Percentiles rank a stretch among this genome's conserved stretches.
These are phyloP conservation scores for Drosophila nikananu DNA, from an alignment of 1,140 invertebrate species.

Conservation along the genomic window DNA sequence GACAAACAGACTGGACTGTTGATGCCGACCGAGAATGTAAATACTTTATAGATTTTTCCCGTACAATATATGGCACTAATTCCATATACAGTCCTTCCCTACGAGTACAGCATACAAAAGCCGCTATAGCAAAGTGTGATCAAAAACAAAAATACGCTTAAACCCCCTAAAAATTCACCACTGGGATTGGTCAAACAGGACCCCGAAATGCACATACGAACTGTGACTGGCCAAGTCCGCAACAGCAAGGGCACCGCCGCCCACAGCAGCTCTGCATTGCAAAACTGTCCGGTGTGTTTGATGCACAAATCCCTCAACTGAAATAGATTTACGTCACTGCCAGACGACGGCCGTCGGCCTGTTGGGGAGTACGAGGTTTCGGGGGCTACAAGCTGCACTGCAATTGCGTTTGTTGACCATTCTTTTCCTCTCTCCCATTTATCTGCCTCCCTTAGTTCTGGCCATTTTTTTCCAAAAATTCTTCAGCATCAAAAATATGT, in stretches of 20 bases:
- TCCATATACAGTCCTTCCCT: background rate
- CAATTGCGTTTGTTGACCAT: constrained; percentile 75
- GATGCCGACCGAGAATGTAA: background rate
- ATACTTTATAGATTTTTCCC: background rate
- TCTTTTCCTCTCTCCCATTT: constrained; percentile 34
- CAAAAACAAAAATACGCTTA: constrained; percentile 37
- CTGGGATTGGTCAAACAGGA: constrained; percentile 7
- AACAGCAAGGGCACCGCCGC: constrained; percentile 34
- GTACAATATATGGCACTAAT: background rate
- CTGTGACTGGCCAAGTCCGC: constrained; percentile 51
- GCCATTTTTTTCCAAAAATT: constrained; percentile 78
- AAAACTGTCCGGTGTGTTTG: constrained; percentile 80
- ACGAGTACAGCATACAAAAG: constrained; percentile 6
- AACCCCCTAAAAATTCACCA: constrained; percentile 27
- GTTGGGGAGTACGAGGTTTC: background rate
- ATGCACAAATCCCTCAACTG: constrained; percentile 82
- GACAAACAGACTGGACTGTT: background rate
- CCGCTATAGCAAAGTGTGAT: constrained; percentile 30
- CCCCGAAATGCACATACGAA: constrained; percentile 65
- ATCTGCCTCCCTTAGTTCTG: constrained; percentile 50
- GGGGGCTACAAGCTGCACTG: constrained; percentile 25
- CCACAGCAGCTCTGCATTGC: constrained; percentile 58
- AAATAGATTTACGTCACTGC: constrained; percentile 83
- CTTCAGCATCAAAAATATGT: constrained; percentile 77
- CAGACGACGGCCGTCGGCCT: constrained; percentile 54